Evolutionary conservation across 2,797 vertebrate genomes (phyloP).

Genomic region (Huso huso): DNA sequence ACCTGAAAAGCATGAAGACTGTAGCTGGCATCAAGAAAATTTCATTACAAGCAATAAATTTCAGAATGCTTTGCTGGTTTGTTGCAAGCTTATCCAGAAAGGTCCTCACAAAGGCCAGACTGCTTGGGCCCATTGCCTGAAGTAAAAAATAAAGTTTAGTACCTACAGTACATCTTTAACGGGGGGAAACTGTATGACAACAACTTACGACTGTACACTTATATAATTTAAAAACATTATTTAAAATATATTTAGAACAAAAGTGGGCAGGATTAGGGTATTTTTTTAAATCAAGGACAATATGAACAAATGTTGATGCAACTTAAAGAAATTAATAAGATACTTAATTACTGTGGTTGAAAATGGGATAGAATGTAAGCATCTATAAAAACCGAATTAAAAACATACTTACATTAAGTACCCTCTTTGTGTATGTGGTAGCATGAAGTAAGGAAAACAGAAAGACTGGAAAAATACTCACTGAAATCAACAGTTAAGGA

Average conservation of each 20-base stretch:
- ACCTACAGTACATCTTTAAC: too few species aligned
- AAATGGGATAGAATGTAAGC: too few species aligned
- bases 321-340: too few species aligned
- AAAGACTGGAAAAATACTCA: conserved; percentile 97
- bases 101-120: conserved; percentile 79
- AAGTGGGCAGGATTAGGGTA: too few species aligned
- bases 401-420: conserved; percentile 85
- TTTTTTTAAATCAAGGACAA: too few species aligned
- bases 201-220: too few species aligned
- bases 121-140: conserved; percentile 79
- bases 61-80: conserved; percentile 97
- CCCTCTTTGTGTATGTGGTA: conserved; percentile 92
- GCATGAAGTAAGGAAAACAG: conserved; percentile 96
- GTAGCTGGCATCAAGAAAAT: conserved; percentile 98
- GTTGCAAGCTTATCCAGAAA: conserved; percentile 81
- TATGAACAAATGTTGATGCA: too few species aligned
- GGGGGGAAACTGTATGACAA: too few species aligned
- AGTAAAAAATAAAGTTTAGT: conserved; percentile 23
- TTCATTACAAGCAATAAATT: conserved; percentile 97
- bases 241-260: too few species aligned
- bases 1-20: conserved; percentile 93
- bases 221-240: too few species aligned
- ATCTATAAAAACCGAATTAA: not conserved
- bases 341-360: too few species aligned
- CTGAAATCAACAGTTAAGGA: conserved; percentile 74